phyloP scores from a whole-genome alignment of 2,113 vertebrate species.

The Paradisaea rubra region DNA sequence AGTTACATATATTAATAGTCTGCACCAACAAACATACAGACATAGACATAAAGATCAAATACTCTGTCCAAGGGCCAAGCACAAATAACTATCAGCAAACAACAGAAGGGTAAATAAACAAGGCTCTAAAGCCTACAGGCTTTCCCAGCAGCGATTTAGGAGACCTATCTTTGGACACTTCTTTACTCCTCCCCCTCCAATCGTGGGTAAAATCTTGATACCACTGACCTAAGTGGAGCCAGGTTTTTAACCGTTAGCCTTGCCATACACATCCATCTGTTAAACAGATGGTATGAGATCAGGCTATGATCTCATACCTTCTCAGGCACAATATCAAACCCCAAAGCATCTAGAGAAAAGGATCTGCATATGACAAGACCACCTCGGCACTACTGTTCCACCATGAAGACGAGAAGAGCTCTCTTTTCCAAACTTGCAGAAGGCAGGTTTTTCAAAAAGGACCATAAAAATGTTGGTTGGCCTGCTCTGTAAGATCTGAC shows the following conservation, averaged over 20 bases:
- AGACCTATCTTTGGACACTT: slow-evolving; percentile 27
- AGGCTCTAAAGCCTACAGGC: not conserved
- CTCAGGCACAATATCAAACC: not conserved
- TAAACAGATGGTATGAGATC: slow-evolving; percentile 44
- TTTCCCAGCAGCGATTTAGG: slow-evolving; percentile 17
- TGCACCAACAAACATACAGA: not conserved
- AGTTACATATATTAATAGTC: not conserved
- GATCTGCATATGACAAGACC: not conserved
- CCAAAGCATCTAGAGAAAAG: not conserved
- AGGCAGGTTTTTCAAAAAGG: not conserved
- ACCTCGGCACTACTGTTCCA: not conserved
- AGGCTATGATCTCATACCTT: slow-evolving; percentile 41
- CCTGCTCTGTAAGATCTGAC: not conserved
- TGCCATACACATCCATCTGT: slow-evolving; percentile 32
- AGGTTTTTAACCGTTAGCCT: slow-evolving; percentile 1
- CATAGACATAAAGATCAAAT: not conserved
- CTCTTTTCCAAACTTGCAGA: not conserved
- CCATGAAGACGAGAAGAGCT: not conserved
- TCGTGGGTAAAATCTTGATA: slow-evolving; percentile 35
- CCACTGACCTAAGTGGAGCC: slow-evolving; percentile 51
- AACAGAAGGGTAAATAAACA: not conserved
- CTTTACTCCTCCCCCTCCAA: not conserved
- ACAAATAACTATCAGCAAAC: not conserved
- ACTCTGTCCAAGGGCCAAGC: not conserved
- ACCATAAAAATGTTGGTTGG: not conserved